phyloP scores from a whole-genome alignment of 1,140 invertebrate genomes.

The Drosophila bocki region DNA sequence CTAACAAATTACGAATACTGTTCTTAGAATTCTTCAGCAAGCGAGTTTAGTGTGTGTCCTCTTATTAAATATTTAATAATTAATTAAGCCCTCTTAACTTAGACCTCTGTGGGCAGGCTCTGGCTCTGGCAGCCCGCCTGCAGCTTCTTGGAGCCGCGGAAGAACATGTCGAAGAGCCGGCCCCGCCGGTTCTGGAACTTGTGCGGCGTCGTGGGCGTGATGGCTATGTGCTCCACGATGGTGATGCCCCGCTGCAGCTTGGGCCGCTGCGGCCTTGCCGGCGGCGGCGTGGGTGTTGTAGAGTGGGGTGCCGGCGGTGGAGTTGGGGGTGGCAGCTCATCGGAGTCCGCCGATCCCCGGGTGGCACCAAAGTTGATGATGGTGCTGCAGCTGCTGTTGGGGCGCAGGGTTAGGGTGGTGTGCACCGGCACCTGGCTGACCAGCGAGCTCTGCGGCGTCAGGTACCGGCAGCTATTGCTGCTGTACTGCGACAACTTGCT shows the following conservation, averaged over 20 bases:
- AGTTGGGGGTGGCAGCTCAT: slow-evolving; percentile 55
- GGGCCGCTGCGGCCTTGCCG: slow-evolving; percentile 40
- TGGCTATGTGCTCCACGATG: slow-evolving; percentile 75
- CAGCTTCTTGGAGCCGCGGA: slow-evolving; percentile 73
- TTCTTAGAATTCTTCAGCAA: slow-evolving; percentile 83
- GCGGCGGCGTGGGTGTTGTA: not conserved
- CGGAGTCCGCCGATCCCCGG: slow-evolving; percentile 57
- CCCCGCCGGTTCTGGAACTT: slow-evolving; percentile 68
- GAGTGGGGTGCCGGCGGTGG: slow-evolving; percentile 39
- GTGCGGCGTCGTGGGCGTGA: slow-evolving; percentile 52
- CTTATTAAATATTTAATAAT: slow-evolving; percentile 6
- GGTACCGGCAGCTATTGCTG: slow-evolving; percentile 72
- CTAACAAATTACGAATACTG: slow-evolving; percentile 79
- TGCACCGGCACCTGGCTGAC: slow-evolving; percentile 65
- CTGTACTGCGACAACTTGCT: slow-evolving; percentile 78
- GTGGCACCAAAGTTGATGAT: slow-evolving; percentile 74
- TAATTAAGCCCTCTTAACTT: slow-evolving; percentile 12
- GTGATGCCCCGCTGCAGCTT: slow-evolving; percentile 75
- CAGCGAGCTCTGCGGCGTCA: slow-evolving; percentile 76
- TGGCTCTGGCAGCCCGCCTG: slow-evolving; percentile 67
- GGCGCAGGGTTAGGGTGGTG: slow-evolving; percentile 58
- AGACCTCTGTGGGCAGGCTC: slow-evolving; percentile 72
- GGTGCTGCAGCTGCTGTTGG: slow-evolving; percentile 80
- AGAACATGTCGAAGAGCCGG: slow-evolving; percentile 76
- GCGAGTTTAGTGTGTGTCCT: slow-evolving; percentile 44